Evolutionary conservation across 92 coral and sea anemone genomes (phyloP).

Genomic region (Siderastrea siderea): DNA sequence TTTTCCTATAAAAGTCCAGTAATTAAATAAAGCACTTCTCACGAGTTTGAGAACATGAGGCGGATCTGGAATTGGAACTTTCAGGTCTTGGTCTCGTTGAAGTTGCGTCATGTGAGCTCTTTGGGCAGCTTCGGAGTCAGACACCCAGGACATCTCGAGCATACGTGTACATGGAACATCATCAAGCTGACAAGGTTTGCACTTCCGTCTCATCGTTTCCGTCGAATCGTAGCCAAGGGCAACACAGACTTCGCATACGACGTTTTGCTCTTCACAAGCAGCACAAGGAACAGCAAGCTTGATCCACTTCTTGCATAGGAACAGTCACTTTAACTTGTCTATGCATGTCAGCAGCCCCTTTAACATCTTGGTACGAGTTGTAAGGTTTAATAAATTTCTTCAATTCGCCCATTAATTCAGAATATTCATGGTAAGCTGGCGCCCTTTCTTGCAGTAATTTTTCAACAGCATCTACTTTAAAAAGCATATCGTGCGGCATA

Average conservation of each 20-base stretch:
- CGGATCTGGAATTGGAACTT: constrained; percentile 31
- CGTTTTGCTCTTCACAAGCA: constrained; percentile 23
- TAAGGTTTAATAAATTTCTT: constrained; percentile 40
- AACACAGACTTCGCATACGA: constrained; percentile 32
- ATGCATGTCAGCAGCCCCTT: constrained; percentile 3
- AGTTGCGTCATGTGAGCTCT: constrained; percentile 29
- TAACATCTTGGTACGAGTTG: constrained; percentile 29
- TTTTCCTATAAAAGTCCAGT: constrained; percentile 29
- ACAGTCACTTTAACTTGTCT: constrained; percentile 34
- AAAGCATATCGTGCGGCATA: constrained; percentile 21
- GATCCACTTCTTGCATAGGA: constrained; percentile 37
- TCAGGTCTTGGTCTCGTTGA: background rate
- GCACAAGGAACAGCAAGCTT: constrained; percentile 17
- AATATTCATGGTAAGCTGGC: background rate
- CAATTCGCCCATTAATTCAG: constrained; percentile 22
- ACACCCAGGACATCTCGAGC: constrained; percentile 61
- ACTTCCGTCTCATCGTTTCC: background rate
- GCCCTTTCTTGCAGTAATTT: background rate
- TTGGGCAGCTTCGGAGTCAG: constrained; percentile 70
- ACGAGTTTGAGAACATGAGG: constrained; percentile 58
- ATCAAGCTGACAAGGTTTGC: no score
- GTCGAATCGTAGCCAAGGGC: constrained; percentile 19
- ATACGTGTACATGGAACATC: constrained; percentile 35
- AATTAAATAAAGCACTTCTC: constrained; percentile 45
- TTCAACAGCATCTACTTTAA: constrained; percentile 13